Conservation (phyloP, 2,113 vertebrate genomes). For the Edolisoma coerulescens region DNA sequence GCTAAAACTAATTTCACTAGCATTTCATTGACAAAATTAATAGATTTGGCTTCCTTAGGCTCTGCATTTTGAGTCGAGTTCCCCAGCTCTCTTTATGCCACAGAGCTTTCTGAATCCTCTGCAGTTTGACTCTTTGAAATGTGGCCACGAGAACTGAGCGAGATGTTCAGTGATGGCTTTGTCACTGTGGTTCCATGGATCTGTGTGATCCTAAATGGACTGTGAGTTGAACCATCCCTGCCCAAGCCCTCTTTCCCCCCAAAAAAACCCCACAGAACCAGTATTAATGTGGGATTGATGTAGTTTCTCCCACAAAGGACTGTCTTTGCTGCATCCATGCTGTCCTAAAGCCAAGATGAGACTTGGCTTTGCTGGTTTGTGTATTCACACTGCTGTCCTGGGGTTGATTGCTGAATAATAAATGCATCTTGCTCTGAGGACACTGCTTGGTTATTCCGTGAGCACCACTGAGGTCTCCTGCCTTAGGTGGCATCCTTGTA, state of each 20-base stretch:
- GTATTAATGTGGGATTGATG: background rate
- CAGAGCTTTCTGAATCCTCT: background rate
- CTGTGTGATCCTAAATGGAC: background rate
- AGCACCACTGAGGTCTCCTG: background rate
- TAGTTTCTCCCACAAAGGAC: background rate
- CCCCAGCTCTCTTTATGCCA: background rate
- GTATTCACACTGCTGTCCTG: background rate
- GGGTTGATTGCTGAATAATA: background rate
- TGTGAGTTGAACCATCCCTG: background rate
- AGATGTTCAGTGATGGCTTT: background rate
- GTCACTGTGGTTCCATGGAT: background rate
- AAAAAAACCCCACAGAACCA: accelerated
- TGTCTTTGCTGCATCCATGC: background rate
- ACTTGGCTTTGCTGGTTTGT: background rate
- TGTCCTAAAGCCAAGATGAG: background rate
- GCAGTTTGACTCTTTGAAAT: background rate
- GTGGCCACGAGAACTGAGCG: accelerated
- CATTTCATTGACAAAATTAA: background rate
- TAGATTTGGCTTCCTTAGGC: background rate
- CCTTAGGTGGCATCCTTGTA: background rate
- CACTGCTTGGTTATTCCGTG: background rate
- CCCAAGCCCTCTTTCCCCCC: background rate
- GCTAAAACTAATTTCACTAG: background rate
- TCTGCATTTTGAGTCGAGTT: accelerated
- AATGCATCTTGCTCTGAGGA: background rate